phyloP scores from a whole-genome alignment of 2,797 vertebrate genomes.

The Triplophysa yarkandensis region DNA sequence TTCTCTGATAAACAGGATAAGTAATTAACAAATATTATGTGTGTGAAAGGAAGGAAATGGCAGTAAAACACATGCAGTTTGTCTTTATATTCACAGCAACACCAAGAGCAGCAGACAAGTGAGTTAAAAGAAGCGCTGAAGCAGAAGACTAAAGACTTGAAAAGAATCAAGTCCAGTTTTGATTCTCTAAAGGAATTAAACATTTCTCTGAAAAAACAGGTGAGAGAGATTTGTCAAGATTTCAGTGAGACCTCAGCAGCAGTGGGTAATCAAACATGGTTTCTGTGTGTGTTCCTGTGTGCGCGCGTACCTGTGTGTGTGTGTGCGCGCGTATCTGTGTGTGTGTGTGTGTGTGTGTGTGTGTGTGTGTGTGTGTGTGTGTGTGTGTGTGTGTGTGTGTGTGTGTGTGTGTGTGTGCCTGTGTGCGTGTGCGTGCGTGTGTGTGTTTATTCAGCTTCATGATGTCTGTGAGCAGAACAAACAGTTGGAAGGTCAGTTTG shows the following conservation, averaged over 20 bases:
- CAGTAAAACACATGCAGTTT: neutral
- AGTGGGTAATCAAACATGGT: too few relatives aligned
- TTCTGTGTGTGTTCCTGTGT: too few relatives aligned
- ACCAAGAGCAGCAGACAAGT: constrained; percentile 75
- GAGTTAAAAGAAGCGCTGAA: constrained; percentile 79
- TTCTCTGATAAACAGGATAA: too few relatives aligned
- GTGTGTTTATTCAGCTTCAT: constrained; percentile 72
- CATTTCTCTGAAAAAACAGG: constrained; percentile 86
- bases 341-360: too few relatives aligned
- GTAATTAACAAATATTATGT: too few relatives aligned
- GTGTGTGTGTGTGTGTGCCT: too few relatives aligned
- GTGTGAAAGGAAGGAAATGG: too few relatives aligned
- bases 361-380: too few relatives aligned
- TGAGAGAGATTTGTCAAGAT: too few relatives aligned
- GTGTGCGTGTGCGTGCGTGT: neutral
- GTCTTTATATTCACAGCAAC: constrained; percentile 71
- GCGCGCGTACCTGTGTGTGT: too few relatives aligned
- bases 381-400: too few relatives aligned
- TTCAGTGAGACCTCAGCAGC: neutral
- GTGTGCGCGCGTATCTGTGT: too few relatives aligned
- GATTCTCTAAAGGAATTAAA: constrained; percentile 84
- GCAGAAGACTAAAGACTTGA: constrained; percentile 84
- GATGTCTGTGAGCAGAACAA: constrained; percentile 82
- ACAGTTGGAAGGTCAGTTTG: constrained; percentile 81
- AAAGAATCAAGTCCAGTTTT: constrained; percentile 83